Percentiles rank a stretch among this genome's conserved stretches.
Conservation (phyloP, 2,888 invertebrate genomes). For the Palloptera scutellata region DNA sequence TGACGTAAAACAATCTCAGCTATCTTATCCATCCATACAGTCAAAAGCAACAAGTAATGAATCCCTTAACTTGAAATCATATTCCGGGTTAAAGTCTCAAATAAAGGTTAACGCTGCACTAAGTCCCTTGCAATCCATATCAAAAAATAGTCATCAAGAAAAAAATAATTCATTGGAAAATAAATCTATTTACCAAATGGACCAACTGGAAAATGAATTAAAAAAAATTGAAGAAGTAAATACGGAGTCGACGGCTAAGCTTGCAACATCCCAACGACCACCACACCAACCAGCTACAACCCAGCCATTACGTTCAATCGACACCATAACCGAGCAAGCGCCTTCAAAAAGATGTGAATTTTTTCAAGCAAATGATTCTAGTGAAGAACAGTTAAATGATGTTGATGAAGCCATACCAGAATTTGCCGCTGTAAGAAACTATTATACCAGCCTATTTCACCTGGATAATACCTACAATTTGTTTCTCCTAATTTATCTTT, state of each 20-base stretch:
- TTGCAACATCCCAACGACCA: not conserved
- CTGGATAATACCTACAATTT: not conserved
- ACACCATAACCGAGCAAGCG: not conserved
- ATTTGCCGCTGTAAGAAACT: slow-evolving; percentile 51
- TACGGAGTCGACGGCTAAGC: not conserved
- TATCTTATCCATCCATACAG: too few relatives aligned
- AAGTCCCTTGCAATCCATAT: too few relatives aligned
- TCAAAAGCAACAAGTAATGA: too few relatives aligned
- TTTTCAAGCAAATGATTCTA: slow-evolving; percentile 8
- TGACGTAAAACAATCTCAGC: too few relatives aligned
- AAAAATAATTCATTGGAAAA: too few relatives aligned
- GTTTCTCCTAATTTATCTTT: slow-evolving; percentile 17
- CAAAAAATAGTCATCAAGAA: too few relatives aligned
- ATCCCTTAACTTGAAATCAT: too few relatives aligned
- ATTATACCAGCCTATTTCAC: not conserved
- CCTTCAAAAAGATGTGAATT: not conserved
- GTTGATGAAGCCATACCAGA: slow-evolving; percentile 52
- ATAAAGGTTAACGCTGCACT: too few relatives aligned
- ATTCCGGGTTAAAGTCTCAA: too few relatives aligned
- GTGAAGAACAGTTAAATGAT: slow-evolving; percentile 30
- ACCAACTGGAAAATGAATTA: not conserved
- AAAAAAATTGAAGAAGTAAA: not conserved
- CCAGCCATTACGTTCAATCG: not conserved
- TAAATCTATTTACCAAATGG: too few relatives aligned
- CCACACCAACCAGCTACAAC: not conserved